Percentiles rank a stretch among this genome's conserved stretches.
Evolutionary conservation across 2,888 invertebrate genomes (phyloP).

Genomic region (Drosophila bunnanda): DNA sequence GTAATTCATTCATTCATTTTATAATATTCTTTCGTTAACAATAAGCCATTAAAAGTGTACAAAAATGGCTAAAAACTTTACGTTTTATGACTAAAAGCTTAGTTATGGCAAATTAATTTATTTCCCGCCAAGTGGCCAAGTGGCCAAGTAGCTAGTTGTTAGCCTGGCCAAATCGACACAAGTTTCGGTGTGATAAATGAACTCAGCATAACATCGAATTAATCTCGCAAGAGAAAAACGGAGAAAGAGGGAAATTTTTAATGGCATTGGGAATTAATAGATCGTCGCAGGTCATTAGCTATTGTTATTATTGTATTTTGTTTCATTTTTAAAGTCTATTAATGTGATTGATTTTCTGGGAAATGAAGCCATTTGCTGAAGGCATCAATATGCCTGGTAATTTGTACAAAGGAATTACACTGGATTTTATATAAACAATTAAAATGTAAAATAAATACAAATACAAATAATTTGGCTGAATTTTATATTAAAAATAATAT

Average conservation of each 20-base stretch:
- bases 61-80: not conserved
- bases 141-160: too few species aligned
- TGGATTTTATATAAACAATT: too few species aligned
- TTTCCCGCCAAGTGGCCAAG: constrained; percentile 21
- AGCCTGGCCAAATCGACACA: constrained; percentile 13
- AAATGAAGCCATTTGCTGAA: not conserved
- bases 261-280: constrained; percentile 4
- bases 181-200: constrained; percentile 11
- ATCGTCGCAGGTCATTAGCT: constrained; percentile 16
- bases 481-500: too few species aligned
- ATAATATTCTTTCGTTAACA: constrained; percentile 12
- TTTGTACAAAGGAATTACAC: not conserved
- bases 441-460: too few species aligned
- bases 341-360: constrained; percentile 1
- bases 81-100: constrained; percentile 25
- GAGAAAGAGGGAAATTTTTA: constrained; percentile 1
- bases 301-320: too few species aligned
- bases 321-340: not conserved
- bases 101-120: constrained; percentile 36
- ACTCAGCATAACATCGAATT: constrained; percentile 1
- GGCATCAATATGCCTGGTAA: not conserved
- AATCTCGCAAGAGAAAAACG: not conserved
- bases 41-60: constrained; percentile 4
- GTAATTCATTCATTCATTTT: not conserved
- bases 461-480: too few species aligned